phyloP scores from a whole-genome alignment of 2,797 vertebrate genomes.

The Sternarchorhynchus goeldii region DNA sequence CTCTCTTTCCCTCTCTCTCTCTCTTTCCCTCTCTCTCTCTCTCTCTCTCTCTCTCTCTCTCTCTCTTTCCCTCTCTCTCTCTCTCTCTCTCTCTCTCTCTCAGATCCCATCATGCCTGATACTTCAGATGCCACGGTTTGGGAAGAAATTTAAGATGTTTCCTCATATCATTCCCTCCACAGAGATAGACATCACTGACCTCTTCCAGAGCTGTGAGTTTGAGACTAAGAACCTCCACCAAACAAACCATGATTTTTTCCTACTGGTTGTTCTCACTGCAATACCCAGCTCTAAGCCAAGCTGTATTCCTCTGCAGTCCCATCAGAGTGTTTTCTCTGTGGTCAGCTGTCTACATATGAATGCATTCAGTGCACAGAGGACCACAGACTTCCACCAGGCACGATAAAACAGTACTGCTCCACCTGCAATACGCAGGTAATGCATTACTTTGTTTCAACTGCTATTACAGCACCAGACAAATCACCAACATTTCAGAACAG shows the following conservation, averaged over 20 bases:
- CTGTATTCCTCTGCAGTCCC: conserved; percentile 63
- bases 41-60: conserved; percentile 13
- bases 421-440: conserved; percentile 75
- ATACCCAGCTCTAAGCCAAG: not conserved
- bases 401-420: conserved; percentile 77
- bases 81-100: conserved; percentile 9
- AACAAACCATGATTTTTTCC: not conserved
- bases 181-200: conserved; percentile 79
- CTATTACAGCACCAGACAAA: not conserved
- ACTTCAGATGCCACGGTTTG: conserved; percentile 84
- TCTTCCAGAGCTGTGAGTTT: conserved; percentile 76
- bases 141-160: conserved; percentile 84
- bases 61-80: not conserved
- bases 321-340: conserved; percentile 78
- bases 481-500: not conserved
- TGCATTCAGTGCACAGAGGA: conserved; percentile 78
- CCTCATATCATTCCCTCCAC: conserved; percentile 79
- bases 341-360: conserved; percentile 69
- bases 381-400: conserved; percentile 74
- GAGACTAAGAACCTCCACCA: not conserved
- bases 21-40: not conserved
- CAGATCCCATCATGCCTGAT: conserved; percentile 80
- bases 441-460: not conserved
- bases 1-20: not conserved
- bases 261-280: not conserved